phyloP scores from a whole-genome alignment of 2,888 invertebrate species.

The Caenorhabditis plicata region DNA sequence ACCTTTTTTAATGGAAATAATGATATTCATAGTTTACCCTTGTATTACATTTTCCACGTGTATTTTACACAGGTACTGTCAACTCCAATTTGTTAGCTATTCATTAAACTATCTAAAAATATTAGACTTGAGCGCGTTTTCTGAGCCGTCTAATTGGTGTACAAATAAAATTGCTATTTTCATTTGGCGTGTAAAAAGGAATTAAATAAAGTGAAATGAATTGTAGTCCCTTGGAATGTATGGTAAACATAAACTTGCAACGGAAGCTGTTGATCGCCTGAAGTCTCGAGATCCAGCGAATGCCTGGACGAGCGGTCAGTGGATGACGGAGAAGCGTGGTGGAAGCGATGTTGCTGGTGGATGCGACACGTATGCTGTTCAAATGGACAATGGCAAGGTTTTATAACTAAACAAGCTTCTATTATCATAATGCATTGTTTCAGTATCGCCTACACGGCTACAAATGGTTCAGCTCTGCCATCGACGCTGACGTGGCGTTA shows the following conservation, averaged over 20 bases:
- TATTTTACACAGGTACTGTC: no score
- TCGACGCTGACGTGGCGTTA: conserved; percentile 71
- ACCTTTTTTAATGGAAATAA: not conserved
- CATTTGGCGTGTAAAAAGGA: no score
- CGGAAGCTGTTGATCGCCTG: conserved; percentile 36
- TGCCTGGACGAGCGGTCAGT: conserved; percentile 73
- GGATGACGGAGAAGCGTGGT: conserved; percentile 72
- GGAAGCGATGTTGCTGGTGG: conserved; percentile 71
- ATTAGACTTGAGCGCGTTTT: not conserved
- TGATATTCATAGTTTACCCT: no score
- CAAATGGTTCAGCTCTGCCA: conserved; percentile 73
- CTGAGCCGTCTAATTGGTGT: not conserved
- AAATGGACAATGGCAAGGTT: conserved; percentile 42
- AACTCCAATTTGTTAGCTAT: no score
- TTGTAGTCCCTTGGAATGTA: conserved; percentile 30
- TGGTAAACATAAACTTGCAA: conserved; percentile 27
- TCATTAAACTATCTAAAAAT: no score
- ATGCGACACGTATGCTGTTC: conserved; percentile 55
- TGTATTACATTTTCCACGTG: no score
- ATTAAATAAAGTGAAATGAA: no score
- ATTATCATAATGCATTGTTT: conserved; percentile 5
- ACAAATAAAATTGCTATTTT: not conserved
- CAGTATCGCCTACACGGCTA: conserved; percentile 69
- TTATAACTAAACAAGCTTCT: not conserved
- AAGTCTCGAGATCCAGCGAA: conserved; percentile 36